A percentile compares a stretch with the other conserved stretches of the same genome.
Conservation (phyloP, 2,113 vertebrate genomes). For the Odocoileus virginianus region DNA sequence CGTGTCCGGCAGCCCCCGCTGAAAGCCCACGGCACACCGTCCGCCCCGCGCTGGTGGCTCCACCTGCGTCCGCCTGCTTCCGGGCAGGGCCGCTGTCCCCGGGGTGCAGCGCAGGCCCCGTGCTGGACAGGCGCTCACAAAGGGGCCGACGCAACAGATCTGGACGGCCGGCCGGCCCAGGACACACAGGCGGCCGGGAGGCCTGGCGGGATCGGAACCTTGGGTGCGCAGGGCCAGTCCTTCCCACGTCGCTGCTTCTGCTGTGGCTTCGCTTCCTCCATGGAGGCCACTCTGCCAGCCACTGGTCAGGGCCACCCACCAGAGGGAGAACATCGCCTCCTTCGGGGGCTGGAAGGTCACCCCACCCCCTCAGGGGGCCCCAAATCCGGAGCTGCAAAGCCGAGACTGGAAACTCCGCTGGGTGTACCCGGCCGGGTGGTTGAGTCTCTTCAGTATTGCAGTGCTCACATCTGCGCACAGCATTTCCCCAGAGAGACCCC, state of each 20-base stretch:
- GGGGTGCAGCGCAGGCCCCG: neutral
- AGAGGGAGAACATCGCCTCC: neutral
- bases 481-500: neutral
- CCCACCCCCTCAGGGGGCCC: neutral
- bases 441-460: fast-evolving
- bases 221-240: neutral
- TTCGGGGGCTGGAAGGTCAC: neutral
- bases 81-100: neutral
- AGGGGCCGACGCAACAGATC: fast-evolving
- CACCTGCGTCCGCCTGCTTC: neutral
- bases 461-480: fast-evolving
- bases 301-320: neutral
- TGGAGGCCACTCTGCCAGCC: neutral
- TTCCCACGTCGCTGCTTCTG: neutral
- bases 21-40: neutral
- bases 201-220: neutral
- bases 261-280: neutral
- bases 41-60: fast-evolving
- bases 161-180: neutral
- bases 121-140: neutral
- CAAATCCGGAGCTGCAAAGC: neutral
- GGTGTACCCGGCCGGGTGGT: neutral
- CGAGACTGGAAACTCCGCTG: neutral
- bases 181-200: neutral
- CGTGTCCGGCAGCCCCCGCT: fast-evolving